These are phyloP conservation scores for Emydoidea blandingii DNA, from an alignment of 2,797 vertebrate genomes.

Conservation along the genomic window DNA sequence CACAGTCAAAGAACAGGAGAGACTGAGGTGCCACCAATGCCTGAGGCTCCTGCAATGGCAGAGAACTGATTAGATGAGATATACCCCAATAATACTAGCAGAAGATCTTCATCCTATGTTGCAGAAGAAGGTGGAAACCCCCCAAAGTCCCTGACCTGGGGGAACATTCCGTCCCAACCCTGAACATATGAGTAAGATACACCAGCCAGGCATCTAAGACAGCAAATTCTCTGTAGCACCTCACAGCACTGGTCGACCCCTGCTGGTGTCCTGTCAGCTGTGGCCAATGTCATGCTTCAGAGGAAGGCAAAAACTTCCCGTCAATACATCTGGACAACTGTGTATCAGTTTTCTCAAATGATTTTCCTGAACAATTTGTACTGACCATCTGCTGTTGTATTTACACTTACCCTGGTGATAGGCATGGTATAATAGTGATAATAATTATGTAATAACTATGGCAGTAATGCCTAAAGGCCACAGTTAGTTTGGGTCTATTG, in stretches of 20 bases:
- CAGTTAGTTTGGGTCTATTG: neutral
- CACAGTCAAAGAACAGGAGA: neutral
- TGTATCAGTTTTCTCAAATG: neutral
- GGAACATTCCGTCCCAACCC: neutral
- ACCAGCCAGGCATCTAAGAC: neutral
- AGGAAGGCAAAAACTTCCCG: neutral
- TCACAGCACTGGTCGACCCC: neutral
- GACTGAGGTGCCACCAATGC: neutral
- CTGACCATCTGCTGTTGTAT: slow-evolving; percentile 1
- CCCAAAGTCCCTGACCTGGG: neutral
- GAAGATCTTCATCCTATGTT: neutral
- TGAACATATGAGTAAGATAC: neutral
- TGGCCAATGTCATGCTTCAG: neutral
- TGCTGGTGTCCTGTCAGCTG: neutral
- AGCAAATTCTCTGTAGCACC: neutral
- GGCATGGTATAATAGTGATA: neutral
- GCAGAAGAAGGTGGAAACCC: neutral
- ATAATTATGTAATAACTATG: neutral
- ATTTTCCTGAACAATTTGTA: slow-evolving; percentile 19
- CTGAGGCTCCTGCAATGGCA: too few species aligned
- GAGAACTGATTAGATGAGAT: neutral
- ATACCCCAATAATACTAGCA: neutral
- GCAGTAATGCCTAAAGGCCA: neutral
- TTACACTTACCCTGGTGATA: neutral
- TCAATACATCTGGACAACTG: neutral